Evolutionary conservation across 2,888 invertebrate genomes (phyloP), one percentile per base, ranked within the genome.

Genomic region (Eupeodes latifasciatus): DNA sequence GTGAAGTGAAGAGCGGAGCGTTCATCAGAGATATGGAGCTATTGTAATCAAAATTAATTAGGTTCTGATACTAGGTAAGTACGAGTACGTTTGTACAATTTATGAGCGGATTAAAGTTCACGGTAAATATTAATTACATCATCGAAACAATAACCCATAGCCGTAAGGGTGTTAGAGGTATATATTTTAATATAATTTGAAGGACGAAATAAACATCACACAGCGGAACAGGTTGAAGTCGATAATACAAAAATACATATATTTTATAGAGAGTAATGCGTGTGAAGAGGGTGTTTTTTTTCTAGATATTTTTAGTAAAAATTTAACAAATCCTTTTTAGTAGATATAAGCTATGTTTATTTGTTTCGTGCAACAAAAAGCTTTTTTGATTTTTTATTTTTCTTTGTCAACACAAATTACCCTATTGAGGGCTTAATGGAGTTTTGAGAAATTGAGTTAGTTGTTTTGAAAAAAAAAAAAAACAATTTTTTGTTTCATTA

Each of bases 1-100:
- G 40, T 40, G 12, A 53, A 16, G 5, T 12, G 49, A 14, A 62
- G 61, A 16, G 5, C 11, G 36, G 10, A 62, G 61, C 14, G 71
- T 80, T 55, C 47, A 55, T 47, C 55, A 27, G 47, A 12, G 27
- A 27, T 27, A 27, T 49, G 27, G 27, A 59, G 59, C 47, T 57
- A 40, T 59, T 59, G 49, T 75, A 81, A 81, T 75, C 66, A 81
- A 81, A 81, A 75, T 81, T 81, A 81, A 81, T 81, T 75, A 81
- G 66, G 57, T 69, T 44, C 66, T 80, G 44, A 77, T 59, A 64
- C 76, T 10, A 11, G 9, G 51, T 49, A 57, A 71, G 57, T 16
- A 16, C 11, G 51, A 34, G 44, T 10, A 49, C 40, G 27, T 53
- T 44, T 49, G 44, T 47, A 10, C 59, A 79, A 71, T 80, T 72